Conservation (phyloP, 2,797 vertebrate species). For the Crocodylus rhombifer region DNA sequence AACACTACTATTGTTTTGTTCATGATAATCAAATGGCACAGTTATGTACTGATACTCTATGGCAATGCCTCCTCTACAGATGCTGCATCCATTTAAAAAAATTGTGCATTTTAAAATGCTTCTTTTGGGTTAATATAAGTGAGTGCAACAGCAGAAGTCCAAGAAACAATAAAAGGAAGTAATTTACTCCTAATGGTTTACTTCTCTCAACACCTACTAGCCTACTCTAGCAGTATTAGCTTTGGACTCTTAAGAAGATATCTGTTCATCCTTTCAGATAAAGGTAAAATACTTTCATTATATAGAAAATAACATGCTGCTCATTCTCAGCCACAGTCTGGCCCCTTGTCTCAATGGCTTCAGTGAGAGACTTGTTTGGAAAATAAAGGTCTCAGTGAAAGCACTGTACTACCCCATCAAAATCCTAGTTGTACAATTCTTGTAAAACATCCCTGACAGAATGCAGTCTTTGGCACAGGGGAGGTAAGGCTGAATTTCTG, state of each 20-base stretch:
- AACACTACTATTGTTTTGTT: neutral
- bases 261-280: neutral
- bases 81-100: neutral
- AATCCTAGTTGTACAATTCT: neutral
- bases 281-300: slow-evolving; percentile 41
- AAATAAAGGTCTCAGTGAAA: neutral
- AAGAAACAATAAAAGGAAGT: neutral
- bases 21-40: neutral
- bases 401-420: neutral
- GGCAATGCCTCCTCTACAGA: neutral
- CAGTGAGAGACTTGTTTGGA: neutral
- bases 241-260: neutral
- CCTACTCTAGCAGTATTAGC: neutral
- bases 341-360: neutral
- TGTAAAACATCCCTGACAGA: rapidly evolving
- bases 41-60: neutral
- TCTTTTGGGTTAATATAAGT: neutral
- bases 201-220: neutral
- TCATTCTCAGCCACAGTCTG: neutral
- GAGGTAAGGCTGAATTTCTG: neutral
- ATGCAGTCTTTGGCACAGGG: neutral
- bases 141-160: neutral
- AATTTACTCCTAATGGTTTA: neutral
- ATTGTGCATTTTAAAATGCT: neutral
- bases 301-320: neutral